A percentile compares a stretch with the other conserved stretches of the same genome.
Evolutionary conservation across 2,888 invertebrate genomes (phyloP).

Genomic region (Deroplatys truncata): DNA sequence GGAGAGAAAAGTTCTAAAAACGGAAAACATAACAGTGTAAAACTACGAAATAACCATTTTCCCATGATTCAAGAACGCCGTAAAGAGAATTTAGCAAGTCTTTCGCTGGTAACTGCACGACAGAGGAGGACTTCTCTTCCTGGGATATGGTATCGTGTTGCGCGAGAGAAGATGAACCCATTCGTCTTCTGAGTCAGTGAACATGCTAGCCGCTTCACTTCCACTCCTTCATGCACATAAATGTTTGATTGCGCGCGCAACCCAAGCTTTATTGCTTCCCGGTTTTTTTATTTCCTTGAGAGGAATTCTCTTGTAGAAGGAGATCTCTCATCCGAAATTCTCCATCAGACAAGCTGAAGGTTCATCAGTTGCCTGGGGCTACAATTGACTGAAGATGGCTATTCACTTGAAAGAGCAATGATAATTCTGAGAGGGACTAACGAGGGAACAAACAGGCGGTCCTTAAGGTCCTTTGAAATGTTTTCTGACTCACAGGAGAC

Average conservation of each 20-base stretch:
- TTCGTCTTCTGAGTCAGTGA: background rate
- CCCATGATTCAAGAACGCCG: background rate
- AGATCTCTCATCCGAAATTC: background rate
- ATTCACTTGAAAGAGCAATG: background rate
- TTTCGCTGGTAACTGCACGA: background rate
- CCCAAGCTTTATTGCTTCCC: background rate
- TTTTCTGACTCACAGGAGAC: background rate
- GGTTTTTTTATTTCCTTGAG: background rate
- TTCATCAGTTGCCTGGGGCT: background rate
- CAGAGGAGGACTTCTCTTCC: background rate
- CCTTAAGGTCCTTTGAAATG: background rate
- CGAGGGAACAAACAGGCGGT: background rate
- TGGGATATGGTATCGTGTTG: too few relatives aligned
- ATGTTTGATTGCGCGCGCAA: background rate
- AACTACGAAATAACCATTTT: background rate
- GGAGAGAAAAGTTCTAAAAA: too few relatives aligned
- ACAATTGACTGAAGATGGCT: background rate
- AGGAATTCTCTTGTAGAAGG: background rate
- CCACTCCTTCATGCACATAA: background rate
- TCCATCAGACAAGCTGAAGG: background rate
- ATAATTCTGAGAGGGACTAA: background rate
- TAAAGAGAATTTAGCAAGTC: background rate
- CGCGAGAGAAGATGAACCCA: background rate
- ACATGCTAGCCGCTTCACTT: background rate
- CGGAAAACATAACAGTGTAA: too few relatives aligned